Base-by-base conservation (phyloP, 2,113 vertebrate genomes). In the Plectropomus leopardus region DNA sequence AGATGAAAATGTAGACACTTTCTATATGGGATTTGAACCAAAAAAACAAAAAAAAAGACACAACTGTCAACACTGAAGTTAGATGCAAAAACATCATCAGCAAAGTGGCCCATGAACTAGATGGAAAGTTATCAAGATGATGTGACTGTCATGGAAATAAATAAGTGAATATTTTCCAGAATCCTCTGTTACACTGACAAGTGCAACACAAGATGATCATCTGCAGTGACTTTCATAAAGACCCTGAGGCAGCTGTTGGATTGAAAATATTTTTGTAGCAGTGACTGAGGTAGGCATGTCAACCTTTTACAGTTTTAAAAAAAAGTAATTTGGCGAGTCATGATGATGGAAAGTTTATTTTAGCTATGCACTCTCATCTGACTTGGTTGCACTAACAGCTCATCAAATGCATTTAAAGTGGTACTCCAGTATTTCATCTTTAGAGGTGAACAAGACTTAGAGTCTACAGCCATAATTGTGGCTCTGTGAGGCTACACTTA, bases 241-340 rank as follows among this genome's bases (percentile, higher is more conserved):
- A 23, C 36, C 36, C 16, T 4, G 36, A 64, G 60, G 54, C 21
- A 50, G 71, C 54, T 61, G 51, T 64, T 63, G 54, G 48, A 64
- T 24, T 32, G 36, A 60, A 23, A 51, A 47, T 7, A 23, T 19
- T 58, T 68, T 48, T 11, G 7, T 40, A 1, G 5, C 42, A 34
- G n/a, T 4, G 34, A 26, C 58, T 32, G 28, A 36, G 7, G 15
- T 14, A 5, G 4, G 9, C 17, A 2, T 21, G 6, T 21, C 26
- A 42, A 32, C 9, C n/a, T n/a, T n/a, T n/a, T n/a, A n/a, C n/a
- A n/a, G n/a, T n/a, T n/a, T 10, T 40, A 11, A 40, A 24, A 42
- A 23, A 40, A 8, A 8, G 1, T 40, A 9, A 26, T 28, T 63
- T 51, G 13, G 16, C 3, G 45, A 26, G n/a, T 21, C 1, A n/a